Percentiles rank a stretch among this genome's conserved stretches.
phyloP scores from a whole-genome alignment of 1,140 invertebrate genomes.

The Caerostris darwini region DNA sequence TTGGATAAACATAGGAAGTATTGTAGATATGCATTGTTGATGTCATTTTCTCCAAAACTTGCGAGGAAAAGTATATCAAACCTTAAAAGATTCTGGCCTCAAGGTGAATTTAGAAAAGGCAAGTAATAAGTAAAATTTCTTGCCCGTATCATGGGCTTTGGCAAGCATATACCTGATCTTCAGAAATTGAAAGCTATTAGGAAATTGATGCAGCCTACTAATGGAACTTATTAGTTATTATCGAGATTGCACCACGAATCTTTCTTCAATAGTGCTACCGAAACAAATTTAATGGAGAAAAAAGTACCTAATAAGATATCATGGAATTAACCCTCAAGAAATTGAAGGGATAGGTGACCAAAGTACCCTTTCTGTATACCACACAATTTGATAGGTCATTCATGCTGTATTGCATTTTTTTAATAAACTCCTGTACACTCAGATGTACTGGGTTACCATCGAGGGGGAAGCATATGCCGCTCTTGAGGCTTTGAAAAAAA shows the following conservation, averaged over 20 bases:
- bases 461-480: slow-evolving; percentile 79
- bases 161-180: background rate
- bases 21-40: background rate
- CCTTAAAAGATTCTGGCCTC: background rate
- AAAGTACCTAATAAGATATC: background rate
- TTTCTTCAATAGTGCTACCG: background rate
- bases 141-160: background rate
- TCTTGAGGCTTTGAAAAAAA: slow-evolving; percentile 79
- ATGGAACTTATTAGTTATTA: background rate
- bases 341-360: background rate
- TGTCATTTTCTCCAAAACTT: background rate
- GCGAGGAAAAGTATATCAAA: background rate
- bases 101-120: background rate
- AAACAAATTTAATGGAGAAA: slow-evolving; percentile 71
- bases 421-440: slow-evolving; percentile 76
- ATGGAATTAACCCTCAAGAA: background rate
- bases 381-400: background rate
- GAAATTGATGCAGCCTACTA: background rate
- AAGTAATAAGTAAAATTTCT: slow-evolving; percentile 5
- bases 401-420: background rate
- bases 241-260: slow-evolving; percentile 80
- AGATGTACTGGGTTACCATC: slow-evolving; percentile 77
- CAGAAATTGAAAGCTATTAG: background rate
- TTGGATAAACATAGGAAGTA: background rate
- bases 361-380: background rate